Base-by-base conservation (phyloP, 2,888 invertebrate species). In the Lucinisca nassula region DNA sequence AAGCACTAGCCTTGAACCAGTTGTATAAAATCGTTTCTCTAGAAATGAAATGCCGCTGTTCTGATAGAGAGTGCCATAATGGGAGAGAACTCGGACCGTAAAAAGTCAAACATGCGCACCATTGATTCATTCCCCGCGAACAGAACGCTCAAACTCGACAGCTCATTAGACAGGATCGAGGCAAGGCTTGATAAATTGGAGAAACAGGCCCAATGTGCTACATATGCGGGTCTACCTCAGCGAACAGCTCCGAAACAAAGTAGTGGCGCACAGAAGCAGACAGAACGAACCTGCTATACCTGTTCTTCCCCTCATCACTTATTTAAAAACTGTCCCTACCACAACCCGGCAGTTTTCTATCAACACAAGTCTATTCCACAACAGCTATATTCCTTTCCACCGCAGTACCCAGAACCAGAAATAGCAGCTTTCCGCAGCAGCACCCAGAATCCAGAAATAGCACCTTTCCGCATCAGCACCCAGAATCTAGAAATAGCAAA, bases 31-130 rank as follows among this genome's bases (percentile, higher is more conserved):
- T 58, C 17, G 45, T 73, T 8, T 70, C 74, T 0, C 12, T 58
- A 45, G 84, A 84, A 32, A 79, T 84, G 84, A 84, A 79, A 70
- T 84, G 79, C 40, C 73, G 79, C 8, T 84, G 79, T 45, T 67
- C 79, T 37, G 74, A 79, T 30, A 58, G 55, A 32, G 77, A 79
- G 10, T 84, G 84, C 21, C 21, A 61, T 61, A 8, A 24, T 61
- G 30, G 61, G 61, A 61, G 61, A 61, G 2, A 4, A 61, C 30
- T 61, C 61, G 10, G 61, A 27, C 30, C 24, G 30, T 4, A 27
- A 61, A 30, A 27, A 61, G 30, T 27, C 61, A 12, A 24, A 27
- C 55, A 55, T 12, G 55, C n/a, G 12, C 12, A 55, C 4, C 27
- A 61, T n/a, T 27, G 61, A 6, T 6, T 4, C 27, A 30, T n/a